A percentile compares a stretch with the other conserved stretches of the same genome.
Conservation (phyloP, 1,140 invertebrate species). For the Lordiphosa clarofinis region DNA sequence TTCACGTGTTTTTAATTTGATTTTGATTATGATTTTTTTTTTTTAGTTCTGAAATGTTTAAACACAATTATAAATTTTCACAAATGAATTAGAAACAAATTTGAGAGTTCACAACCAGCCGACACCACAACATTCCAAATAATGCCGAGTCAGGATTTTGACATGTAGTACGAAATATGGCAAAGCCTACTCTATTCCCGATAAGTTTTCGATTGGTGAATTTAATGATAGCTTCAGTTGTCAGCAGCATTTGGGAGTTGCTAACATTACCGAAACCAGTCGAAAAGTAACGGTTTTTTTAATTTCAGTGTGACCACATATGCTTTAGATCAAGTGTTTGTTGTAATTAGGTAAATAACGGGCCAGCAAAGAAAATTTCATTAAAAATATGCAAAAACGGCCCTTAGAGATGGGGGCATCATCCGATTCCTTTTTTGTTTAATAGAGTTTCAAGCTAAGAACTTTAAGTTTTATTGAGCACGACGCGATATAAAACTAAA, state of each 20-base stretch:
- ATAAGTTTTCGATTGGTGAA: conserved; percentile 8
- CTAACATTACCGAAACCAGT: no score
- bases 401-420: no score
- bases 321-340: no score
- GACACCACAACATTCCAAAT: conserved; percentile 9
- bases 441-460: no score
- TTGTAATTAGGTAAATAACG: no score
- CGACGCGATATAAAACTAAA: no score
- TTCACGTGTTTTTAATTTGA: conserved; percentile 16
- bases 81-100: conserved; percentile 36
- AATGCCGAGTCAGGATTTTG: conserved; percentile 20
- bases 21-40: conserved; percentile 11
- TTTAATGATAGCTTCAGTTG: conserved; percentile 33
- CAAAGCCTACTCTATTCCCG: conserved; percentile 12
- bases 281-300: no score
- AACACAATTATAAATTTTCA: conserved; percentile 51
- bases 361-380: no score
- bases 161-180: conserved; percentile 2
- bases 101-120: conserved; percentile 7
- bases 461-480: no score
- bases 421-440: no score
- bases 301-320: no score
- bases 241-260: not conserved
- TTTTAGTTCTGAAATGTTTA: conserved; percentile 48
- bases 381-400: no score